Base-by-base conservation (phyloP, 53 echinoderm and acorn worm genomes). In the Hippasteria phrygiana region DNA sequence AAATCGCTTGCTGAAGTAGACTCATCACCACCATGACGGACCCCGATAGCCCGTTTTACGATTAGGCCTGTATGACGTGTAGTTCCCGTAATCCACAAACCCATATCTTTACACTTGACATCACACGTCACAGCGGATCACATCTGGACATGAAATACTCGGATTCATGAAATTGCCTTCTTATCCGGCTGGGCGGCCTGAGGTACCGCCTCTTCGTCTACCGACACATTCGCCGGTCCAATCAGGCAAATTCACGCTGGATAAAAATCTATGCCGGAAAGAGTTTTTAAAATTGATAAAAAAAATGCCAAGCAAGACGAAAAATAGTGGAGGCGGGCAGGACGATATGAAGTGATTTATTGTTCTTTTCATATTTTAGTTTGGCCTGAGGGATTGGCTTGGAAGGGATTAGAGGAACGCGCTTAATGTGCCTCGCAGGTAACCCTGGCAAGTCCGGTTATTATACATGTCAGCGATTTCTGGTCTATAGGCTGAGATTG, bases 51-150 rank as follows among this genome's bases (percentile, higher is more conserved):
- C 11, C 28, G 26, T 18, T 33, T 28, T 34, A 53, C n/a, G 64
- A 81, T 43, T 81, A 81, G 20, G 59, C 59, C 59, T 26, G n/a
- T 24, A 26, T 59, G 26, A 43, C 71, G 71, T 85, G 85, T 71
- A 67, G 11, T 2, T 50, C 36, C 69, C 85, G 70, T 37, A 85
- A 71, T 85, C 85, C 71, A 54, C 85, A 70, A 71, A 71, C 85
- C 85, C 67, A 64, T 85, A 64, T 85, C 70, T 85, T 85, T 43
- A 85, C 85, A 85, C 70, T 70, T 45, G 85, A 85, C 85, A 85
- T 85, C 48, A 85, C 85, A 69, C 85, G 85, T 85, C 85, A 85
- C 33, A 85, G 35, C 69, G 22, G 71, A 85, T 85, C 85, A 70
- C 70, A 85, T 85, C 85, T 42, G 48, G 40, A 70, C 85, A 85